These are phyloP conservation scores for Lagodon rhomboides DNA, from an alignment of 2,797 vertebrate genomes.

Conservation along the genomic window DNA sequence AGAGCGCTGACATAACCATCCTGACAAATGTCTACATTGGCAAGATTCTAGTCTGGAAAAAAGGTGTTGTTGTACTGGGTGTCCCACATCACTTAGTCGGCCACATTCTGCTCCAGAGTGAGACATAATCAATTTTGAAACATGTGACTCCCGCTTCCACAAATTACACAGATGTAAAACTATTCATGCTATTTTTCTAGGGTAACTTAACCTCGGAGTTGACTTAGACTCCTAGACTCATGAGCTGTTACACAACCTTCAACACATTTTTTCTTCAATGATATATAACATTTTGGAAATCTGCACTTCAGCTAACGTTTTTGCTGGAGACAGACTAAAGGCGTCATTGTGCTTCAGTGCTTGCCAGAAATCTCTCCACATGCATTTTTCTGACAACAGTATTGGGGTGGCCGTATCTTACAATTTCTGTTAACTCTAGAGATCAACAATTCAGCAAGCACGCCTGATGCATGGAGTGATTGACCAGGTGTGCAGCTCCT, in stretches of 20 bases:
- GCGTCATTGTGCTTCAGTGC: not conserved
- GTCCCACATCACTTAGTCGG: conserved; percentile 21
- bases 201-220: not conserved
- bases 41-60: conserved; percentile 1
- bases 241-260: conserved; percentile 4
- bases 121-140: conserved; percentile 39
- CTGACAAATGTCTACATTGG: conserved; percentile 20
- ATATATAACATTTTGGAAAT: conserved; percentile 11
- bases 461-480: not conserved
- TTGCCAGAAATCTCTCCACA: not conserved
- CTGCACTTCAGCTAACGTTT: not conserved
- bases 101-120: conserved; percentile 15
- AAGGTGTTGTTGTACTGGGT: conserved; percentile 12
- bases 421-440: not conserved
- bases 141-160: conserved; percentile 18
- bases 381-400: not conserved
- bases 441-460: not conserved
- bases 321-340: not conserved
- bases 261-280: not conserved
- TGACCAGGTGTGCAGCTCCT: no score
- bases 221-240: not conserved
- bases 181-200: conserved; percentile 23
- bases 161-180: conserved; percentile 32
- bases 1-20: not conserved
- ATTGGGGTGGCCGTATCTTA: not conserved